Percentiles rank a stretch among this genome's conserved stretches.
These are phyloP conservation scores for Pomatorhinus ruficollis DNA, from an alignment of 2,113 vertebrate species.

Conservation along the genomic window DNA sequence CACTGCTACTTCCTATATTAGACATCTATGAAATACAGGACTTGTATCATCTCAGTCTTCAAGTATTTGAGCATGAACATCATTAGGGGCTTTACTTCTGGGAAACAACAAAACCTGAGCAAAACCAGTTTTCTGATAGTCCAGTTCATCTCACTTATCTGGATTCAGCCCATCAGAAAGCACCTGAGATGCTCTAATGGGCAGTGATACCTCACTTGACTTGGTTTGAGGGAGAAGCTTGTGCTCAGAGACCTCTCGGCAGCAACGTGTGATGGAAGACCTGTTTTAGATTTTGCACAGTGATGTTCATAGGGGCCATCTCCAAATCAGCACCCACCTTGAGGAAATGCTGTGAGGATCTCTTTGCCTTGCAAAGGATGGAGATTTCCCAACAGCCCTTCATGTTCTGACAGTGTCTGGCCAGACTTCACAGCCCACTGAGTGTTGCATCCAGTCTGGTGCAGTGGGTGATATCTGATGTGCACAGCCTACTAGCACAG, in stretches of 20 bases:
- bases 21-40: not conserved
- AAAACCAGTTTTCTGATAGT: not conserved
- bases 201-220: not conserved
- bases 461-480: accelerated
- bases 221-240: not conserved
- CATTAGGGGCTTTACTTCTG: not conserved
- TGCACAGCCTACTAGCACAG: not conserved
- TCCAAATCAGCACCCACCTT: not conserved
- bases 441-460: not conserved
- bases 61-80: not conserved
- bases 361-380: not conserved
- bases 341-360: not conserved
- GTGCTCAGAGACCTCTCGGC: not conserved
- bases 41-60: not conserved
- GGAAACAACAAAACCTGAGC: not conserved
- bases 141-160: not conserved
- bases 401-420: not conserved
- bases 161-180: not conserved
- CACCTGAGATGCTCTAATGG: not conserved
- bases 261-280: not conserved
- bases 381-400: not conserved
- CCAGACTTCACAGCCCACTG: not conserved
- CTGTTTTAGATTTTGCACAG: not conserved
- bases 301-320: not conserved
- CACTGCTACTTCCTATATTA: not conserved